phyloP scores from a whole-genome alignment of 1,140 invertebrate genomes.

The Tetraneura akinire region DNA sequence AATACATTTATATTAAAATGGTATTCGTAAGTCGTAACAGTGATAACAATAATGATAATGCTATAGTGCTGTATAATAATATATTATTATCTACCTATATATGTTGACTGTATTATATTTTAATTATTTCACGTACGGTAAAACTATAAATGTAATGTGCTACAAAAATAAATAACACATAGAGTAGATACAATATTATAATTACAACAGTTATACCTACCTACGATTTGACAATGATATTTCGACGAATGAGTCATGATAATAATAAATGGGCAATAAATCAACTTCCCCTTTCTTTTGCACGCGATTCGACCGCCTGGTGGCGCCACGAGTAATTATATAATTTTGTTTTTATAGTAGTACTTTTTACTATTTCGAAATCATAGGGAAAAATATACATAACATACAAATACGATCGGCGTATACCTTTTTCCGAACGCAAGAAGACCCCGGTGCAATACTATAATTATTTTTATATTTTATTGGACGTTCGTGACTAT shows the following conservation, averaged over 20 bases:
- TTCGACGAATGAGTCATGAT: constrained; percentile 30
- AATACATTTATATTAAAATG: no score
- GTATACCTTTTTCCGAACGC: background rate
- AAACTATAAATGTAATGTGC: no score
- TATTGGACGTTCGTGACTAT: constrained; percentile 45
- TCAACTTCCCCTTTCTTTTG: constrained; percentile 45
- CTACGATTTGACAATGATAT: constrained; percentile 27
- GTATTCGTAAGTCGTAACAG: no score
- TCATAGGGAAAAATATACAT: background rate
- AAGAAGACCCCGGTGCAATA: constrained; percentile 4
- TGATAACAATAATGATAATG: no score
- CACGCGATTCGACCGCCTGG: constrained; percentile 43
- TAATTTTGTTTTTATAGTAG: constrained; percentile 36
- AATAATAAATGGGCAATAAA: constrained; percentile 41
- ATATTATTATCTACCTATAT: no score
- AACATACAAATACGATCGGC: background rate
- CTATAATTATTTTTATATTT: constrained; percentile 48
- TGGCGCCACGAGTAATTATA: constrained; percentile 46
- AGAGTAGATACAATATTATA: background rate
- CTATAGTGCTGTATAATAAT: no score
- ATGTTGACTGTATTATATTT: no score
- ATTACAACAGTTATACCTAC: background rate
- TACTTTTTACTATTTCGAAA: constrained; percentile 4
- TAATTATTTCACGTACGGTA: no score
- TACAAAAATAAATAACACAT: no score